Percentiles rank a stretch among this genome's conserved stretches.
Evolutionary conservation across 2,888 invertebrate species (phyloP).

Genomic region (Epinotia demarniana): DNA sequence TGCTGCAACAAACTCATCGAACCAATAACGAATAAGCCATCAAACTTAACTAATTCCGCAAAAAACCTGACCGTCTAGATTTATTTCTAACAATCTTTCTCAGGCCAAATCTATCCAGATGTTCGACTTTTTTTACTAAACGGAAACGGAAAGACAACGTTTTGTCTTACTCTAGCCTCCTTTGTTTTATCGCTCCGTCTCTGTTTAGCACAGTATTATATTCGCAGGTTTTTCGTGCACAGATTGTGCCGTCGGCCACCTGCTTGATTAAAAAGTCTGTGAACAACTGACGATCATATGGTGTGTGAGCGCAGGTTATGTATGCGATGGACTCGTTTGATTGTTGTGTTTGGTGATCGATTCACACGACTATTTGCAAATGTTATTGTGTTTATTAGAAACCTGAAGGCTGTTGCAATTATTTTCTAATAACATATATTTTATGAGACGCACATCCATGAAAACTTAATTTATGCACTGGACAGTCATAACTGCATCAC

Average conservation of each 20-base stretch:
- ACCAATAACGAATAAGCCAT: constrained; percentile 33
- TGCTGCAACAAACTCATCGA: constrained; percentile 20
- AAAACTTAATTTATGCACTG: background rate
- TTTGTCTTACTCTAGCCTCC: constrained; percentile 51
- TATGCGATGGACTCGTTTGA: constrained; percentile 30
- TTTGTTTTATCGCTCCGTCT: constrained; percentile 37
- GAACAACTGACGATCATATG: constrained; percentile 78
- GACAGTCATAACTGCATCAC: background rate
- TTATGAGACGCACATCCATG: background rate
- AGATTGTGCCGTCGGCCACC: constrained; percentile 77
- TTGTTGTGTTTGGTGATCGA: constrained; percentile 8
- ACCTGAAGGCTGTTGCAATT: background rate
- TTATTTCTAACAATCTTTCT: constrained; percentile 45
- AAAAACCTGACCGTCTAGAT: constrained; percentile 40
- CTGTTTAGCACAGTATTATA: constrained; percentile 60
- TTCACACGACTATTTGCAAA: constrained; percentile 1
- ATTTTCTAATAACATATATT: background rate
- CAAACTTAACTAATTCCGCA: constrained; percentile 19
- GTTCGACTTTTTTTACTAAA: constrained; percentile 75
- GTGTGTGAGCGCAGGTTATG: constrained; percentile 52
- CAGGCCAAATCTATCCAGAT: constrained; percentile 73
- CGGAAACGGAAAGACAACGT: constrained; percentile 80
- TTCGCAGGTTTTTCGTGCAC: constrained; percentile 73
- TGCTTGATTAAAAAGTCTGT: constrained; percentile 63
- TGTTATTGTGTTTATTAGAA: background rate